Conservation (phyloP, 1,140 invertebrate genomes). For the Meloidogyne hapla region DNA sequence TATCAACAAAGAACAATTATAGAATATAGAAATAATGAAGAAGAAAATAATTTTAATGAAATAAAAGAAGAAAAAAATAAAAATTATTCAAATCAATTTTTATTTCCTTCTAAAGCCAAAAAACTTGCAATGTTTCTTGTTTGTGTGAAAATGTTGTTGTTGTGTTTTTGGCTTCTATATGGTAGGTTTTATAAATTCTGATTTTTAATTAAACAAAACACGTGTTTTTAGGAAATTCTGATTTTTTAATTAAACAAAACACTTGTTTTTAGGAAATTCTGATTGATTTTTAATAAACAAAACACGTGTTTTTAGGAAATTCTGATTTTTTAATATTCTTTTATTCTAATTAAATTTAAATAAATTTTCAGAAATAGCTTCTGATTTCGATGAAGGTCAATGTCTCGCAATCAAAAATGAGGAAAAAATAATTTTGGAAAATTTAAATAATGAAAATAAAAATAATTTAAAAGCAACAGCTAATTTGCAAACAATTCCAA, state of each 20-base stretch:
- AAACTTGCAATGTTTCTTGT: not conserved
- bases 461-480: not conserved
- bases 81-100: not conserved
- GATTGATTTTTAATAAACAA: not conserved
- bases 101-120: not conserved
- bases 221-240: not conserved
- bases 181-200: not conserved
- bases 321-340: not conserved
- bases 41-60: not conserved
- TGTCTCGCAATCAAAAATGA: not conserved
- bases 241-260: not conserved
- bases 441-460: too few relatives aligned
- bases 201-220: not conserved
- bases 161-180: constrained; percentile 22
- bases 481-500: not conserved
- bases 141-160: constrained; percentile 20
- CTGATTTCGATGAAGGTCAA: not conserved
- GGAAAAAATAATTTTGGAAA: not conserved
- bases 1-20: not conserved
- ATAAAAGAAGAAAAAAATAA: not conserved
- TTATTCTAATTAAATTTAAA: not conserved
- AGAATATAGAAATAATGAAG: not conserved
- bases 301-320: not conserved
- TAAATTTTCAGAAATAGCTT: not conserved
- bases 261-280: not conserved